Percentiles rank a stretch among this genome's conserved stretches.
These are phyloP conservation scores for Agrochola lychnidis DNA, from an alignment of 2,888 invertebrate species.

Conservation along the genomic window DNA sequence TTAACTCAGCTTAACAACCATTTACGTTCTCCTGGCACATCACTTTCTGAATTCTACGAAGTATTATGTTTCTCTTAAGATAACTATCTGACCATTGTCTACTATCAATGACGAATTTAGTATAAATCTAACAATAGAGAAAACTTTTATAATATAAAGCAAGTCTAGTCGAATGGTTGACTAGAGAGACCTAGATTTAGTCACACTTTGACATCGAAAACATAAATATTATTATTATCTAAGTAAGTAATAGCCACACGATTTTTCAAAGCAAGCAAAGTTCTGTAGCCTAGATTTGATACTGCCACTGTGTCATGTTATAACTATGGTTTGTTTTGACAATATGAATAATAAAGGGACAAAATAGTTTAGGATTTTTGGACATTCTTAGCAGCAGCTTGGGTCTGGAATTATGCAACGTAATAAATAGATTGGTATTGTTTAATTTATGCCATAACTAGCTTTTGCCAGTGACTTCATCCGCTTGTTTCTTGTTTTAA, in stretches of 20 bases:
- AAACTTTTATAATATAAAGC: slow-evolving; percentile 1
- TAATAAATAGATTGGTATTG: background rate
- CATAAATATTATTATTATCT: slow-evolving; percentile 29
- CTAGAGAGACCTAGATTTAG: slow-evolving; percentile 1
- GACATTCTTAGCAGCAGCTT: background rate
- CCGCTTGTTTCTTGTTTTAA: too few relatives aligned
- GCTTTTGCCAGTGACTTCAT: too few relatives aligned
- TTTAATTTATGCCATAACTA: background rate
- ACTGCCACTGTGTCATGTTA: background rate
- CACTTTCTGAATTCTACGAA: slow-evolving; percentile 23
- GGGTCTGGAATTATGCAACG: too few relatives aligned
- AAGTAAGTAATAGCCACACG: background rate
- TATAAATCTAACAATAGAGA: slow-evolving; percentile 26
- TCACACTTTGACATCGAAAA: slow-evolving; percentile 3
- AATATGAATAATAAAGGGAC: background rate
- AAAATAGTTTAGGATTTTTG: slow-evolving; percentile 1
- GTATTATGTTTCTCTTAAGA: slow-evolving; percentile 19
- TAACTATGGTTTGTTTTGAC: background rate
- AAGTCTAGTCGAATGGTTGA: slow-evolving; percentile 15
- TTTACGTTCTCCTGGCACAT: background rate
- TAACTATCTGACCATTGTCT: slow-evolving; percentile 28
- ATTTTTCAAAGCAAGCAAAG: slow-evolving; percentile 33
- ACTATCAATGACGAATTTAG: slow-evolving; percentile 1
- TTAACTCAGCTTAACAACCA: background rate
- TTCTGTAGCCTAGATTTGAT: slow-evolving; percentile 13